Evolutionary conservation across 2,888 invertebrate genomes (phyloP).

Genomic region (Cephonodes hylas): DNA sequence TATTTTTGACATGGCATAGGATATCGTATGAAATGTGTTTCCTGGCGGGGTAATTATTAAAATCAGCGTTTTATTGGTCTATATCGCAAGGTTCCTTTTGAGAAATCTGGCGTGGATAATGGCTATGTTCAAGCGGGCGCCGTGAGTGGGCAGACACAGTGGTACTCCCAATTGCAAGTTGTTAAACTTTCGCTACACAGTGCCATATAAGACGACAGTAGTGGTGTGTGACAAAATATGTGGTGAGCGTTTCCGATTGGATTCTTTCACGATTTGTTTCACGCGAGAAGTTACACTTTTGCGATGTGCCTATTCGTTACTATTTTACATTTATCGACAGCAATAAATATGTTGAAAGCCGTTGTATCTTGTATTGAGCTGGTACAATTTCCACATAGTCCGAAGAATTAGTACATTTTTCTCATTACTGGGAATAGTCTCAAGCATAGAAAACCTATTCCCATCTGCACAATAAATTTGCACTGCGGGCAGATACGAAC

Average conservation of each 20-base stretch:
- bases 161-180: neutral
- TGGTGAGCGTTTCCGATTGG: neutral
- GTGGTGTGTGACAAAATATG: conserved; percentile 1
- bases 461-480: too few relatives aligned
- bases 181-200: neutral
- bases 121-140: neutral
- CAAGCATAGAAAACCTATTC: too few relatives aligned
- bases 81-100: neutral
- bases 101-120: neutral
- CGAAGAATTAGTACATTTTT: too few relatives aligned
- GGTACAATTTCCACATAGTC: too few relatives aligned
- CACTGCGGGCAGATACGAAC: too few relatives aligned
- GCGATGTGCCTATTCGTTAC: too few relatives aligned
- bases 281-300: neutral
- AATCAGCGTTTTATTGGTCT: neutral
- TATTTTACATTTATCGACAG: neutral
- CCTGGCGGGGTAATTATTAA: neutral
- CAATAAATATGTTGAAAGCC: neutral
- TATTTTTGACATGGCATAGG: neutral
- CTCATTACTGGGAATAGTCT: too few relatives aligned
- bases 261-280: conserved; percentile 4
- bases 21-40: neutral
- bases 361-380: too few relatives aligned
- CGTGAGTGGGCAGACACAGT: neutral
- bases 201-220: neutral